Evolutionary conservation across 2,888 invertebrate genomes (phyloP), one percentile per base, ranked within the genome.

Genomic region (Cremastinae sp.): DNA sequence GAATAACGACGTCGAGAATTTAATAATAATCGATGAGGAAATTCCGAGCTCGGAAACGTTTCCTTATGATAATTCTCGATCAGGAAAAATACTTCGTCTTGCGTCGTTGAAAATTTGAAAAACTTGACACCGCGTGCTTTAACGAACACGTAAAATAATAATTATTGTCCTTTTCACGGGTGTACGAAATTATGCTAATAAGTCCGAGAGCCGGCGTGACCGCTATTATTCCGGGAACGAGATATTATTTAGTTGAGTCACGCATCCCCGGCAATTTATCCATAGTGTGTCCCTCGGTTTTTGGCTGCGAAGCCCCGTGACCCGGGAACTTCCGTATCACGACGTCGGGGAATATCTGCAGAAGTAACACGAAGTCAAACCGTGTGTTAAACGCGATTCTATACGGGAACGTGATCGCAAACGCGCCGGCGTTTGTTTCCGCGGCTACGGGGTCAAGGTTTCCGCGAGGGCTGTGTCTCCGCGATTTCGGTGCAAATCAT

Each of bases 161-260:
- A 28, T 3, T 28, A 28, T 28, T 28, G 5, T 3, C 2, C 28
- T 28, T 5, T n/a, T n/a, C n/a, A n/a, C 28, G 5, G 5, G 5
- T 2, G 5, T 28, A 28, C 28, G 20, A 14, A 84, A 86, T 87
- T 86, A 86, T 84, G 86, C 81, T 87, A 86, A 87, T 86, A 82
- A 72, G 70, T 47, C n/a, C 47, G 45, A 41, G 69, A 53, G 49
- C 2, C 28, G 28, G 28, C 28, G 28, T 49, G 49, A 43, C 12
- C 8, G 7, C 18, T 8, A 22, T n/a, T n/a, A n/a, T 22, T 54
- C 77, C 75, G 78, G 80, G 82, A 84, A 82, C 81, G 84, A 85
- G 82, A 84, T n/a, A n/a, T 83, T 83, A 86, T 85, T 86, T 79
- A 79, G 81, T 82, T 79, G 78, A 78, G 74, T 77, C 76, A 78